Evolutionary conservation across 1,140 invertebrate species (phyloP), one percentile per base, ranked within the genome.

Genomic region (Branchinecta lynchi): DNA sequence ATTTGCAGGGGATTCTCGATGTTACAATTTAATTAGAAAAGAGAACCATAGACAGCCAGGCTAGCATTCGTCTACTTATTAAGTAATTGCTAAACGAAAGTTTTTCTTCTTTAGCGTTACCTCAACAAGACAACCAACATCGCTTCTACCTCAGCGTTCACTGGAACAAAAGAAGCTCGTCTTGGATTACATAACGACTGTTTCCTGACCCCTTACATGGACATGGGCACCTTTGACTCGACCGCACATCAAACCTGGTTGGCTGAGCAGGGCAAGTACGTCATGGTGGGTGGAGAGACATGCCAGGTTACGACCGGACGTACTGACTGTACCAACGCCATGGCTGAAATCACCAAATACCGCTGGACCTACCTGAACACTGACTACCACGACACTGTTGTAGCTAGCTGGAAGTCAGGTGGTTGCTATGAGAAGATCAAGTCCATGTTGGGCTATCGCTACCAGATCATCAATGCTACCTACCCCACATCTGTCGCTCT

Each of bases 151-250:
- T 8, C 12, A 43, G 69, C 45, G n/a, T 65, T 51, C 5, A 7
- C 60, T 6, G 43, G 43, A 3, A 46, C 60, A 51, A 7, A 0
- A 10, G 45, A 66, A 21, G 66, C 70, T 3, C 70, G 70, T 45
- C 17, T 70, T 15, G 70, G 70, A 32, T 32, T 70, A 20, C 66
- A 69, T n/a, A 70, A 70, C 44, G 70, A 70, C 32, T 70, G 70
- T 60, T 70, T 70, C 70, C 45, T 70, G 20, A 45, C 70, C 8
- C 7, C 17, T 6, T 43, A 44, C 5, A 12, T 15, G 43, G 70
- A 70, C 44, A 1, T 8, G 44, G 70, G 70, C 6, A 70, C 70
- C 7, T 70, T 70, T 7, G 66, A 44, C 8, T 43, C n/a, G 3
- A 43, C 8, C 8, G 45, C 65, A 7, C 60, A 70, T 10, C 9